phyloP scores from a whole-genome alignment of 2,797 vertebrate genomes.

The Phylloscopus collybita region DNA sequence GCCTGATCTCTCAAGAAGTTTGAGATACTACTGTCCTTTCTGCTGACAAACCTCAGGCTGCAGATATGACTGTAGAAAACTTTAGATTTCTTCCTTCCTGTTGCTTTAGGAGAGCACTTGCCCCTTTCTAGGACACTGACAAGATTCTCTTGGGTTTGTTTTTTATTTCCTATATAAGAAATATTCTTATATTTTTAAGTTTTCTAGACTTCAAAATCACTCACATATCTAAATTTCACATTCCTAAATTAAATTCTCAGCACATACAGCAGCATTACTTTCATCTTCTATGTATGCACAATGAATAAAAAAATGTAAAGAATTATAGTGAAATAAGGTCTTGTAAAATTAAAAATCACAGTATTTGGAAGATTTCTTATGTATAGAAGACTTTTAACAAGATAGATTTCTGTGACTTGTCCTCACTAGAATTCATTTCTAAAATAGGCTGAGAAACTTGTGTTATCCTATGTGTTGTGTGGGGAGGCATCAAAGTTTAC shows the following conservation, averaged over 20 bases:
- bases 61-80: not conserved
- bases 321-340: not conserved
- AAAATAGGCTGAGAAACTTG: not conserved
- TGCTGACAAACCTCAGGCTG: not conserved
- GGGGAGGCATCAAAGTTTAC: not conserved
- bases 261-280: not conserved
- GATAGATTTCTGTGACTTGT: not conserved
- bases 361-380: not conserved
- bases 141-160: not conserved
- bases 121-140: not conserved
- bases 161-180: not conserved
- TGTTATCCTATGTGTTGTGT: not conserved
- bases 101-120: not conserved
- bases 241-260: not conserved
- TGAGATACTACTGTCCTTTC: not conserved
- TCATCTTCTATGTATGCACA: not conserved
- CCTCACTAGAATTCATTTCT: not conserved
- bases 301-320: not conserved
- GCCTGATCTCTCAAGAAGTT: not conserved
- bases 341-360: not conserved
- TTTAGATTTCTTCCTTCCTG: not conserved
- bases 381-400: not conserved
- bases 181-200: not conserved
- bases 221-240: not conserved
- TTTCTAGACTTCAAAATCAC: not conserved